These are phyloP conservation scores for Colistium nudipinnis DNA, from an alignment of 2,113 vertebrate genomes.

Conservation along the genomic window DNA sequence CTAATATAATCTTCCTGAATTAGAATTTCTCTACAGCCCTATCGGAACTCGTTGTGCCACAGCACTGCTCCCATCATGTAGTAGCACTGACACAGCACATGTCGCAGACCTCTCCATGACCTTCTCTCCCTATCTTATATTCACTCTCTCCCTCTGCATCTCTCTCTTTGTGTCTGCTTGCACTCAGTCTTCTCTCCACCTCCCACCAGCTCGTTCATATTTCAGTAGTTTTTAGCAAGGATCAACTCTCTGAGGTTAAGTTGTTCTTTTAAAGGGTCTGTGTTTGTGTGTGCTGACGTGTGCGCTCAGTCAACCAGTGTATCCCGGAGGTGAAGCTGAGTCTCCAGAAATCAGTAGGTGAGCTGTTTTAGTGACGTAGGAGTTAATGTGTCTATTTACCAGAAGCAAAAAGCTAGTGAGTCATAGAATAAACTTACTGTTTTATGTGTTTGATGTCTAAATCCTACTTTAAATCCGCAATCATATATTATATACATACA, in stretches of 20 bases:
- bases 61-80: constrained; percentile 8
- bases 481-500: too few relatives aligned
- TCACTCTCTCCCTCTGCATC: constrained; percentile 46
- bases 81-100: constrained; percentile 59
- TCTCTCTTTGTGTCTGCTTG: constrained; percentile 48
- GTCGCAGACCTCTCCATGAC: constrained; percentile 63
- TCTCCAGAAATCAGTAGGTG: constrained; percentile 56
- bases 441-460: not conserved
- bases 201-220: constrained; percentile 60
- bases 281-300: constrained; percentile 12
- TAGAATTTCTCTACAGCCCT: not conserved
- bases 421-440: too few relatives aligned
- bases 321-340: constrained; percentile 57
- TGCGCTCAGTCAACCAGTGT: constrained; percentile 26
- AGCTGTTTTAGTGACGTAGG: constrained; percentile 36
- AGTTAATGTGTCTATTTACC: constrained; percentile 17
- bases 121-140: constrained; percentile 61
- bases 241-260: constrained; percentile 71
- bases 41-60: not conserved
- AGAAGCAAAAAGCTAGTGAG: constrained; percentile 16
- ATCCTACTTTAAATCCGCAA: not conserved
- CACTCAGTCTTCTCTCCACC: constrained; percentile 20
- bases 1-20: not conserved
- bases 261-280: constrained; percentile 51
- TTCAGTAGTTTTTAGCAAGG: constrained; percentile 70